Percentiles rank a stretch among this genome's conserved stretches.
Evolutionary conservation across 2,113 vertebrate genomes (phyloP).

Genomic region (Gila orcuttii): DNA sequence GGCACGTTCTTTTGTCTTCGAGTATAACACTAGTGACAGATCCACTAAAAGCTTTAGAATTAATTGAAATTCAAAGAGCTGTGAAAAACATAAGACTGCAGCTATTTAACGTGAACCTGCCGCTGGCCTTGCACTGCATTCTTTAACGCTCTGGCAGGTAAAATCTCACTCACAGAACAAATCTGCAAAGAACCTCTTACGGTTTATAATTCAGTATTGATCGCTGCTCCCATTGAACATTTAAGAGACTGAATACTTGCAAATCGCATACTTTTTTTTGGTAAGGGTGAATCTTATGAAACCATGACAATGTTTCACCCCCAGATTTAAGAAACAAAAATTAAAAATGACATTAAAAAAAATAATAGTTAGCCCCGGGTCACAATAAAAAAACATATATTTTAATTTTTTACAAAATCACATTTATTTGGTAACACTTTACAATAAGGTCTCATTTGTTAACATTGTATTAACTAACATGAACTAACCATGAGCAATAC

Average conservation of each 20-base stretch:
- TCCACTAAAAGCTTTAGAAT: conserved; percentile 4
- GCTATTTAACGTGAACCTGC: not conserved
- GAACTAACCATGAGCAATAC: no score
- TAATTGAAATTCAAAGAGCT: conserved; percentile 36
- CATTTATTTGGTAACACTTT: no score
- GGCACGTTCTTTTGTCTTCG: not conserved
- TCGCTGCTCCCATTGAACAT: not conserved
- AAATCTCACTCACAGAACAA: not conserved
- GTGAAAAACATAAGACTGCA: conserved; percentile 13
- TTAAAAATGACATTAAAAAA: not conserved
- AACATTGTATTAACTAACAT: no score
- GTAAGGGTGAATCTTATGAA: not conserved
- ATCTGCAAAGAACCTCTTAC: not conserved
- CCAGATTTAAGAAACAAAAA: not conserved
- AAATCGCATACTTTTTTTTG: not conserved
- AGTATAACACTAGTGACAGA: conserved; percentile 2
- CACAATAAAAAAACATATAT: no score
- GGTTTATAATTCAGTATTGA: not conserved
- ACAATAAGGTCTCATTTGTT: no score
- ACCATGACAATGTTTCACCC: not conserved
- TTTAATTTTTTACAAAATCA: no score
- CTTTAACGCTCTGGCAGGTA: not conserved
- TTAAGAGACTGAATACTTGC: not conserved
- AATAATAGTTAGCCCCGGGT: not conserved
- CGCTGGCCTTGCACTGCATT: conserved; percentile 9